Evolutionary conservation across 1,140 invertebrate genomes (phyloP), one percentile per base, ranked within the genome.

Genomic region (Zaprionus africanus): DNA sequence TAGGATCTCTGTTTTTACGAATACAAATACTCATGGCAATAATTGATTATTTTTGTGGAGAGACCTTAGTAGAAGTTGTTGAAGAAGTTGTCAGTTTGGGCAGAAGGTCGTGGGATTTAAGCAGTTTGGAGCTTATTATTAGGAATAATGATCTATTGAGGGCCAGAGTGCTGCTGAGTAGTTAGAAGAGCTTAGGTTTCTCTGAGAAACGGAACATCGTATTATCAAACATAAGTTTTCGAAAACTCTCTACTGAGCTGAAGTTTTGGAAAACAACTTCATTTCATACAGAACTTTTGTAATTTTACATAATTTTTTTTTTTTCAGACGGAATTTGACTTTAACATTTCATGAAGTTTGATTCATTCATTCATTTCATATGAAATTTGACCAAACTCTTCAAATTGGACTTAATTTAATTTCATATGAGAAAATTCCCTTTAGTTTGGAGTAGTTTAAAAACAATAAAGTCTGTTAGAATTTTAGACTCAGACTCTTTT

Each of bases 21-120:
- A 66, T 57, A 54, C 26, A 15, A 7, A 66, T 51, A 66, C 26
- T 34, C 6, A 17, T 41, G n/a, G 36, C 43, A 62, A 28, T 34
- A 75, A 64, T 59, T 71, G 60, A 76, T 71, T 64, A 60, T 70
- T 63, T 57, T 53, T 22, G 17, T 12, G 3, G 11, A 49, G 17
- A 41, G 13, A 41, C 15, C 38, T 46, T 17, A 17, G 7, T 2
- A n/a, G 3, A 46, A 46, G 41, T 46, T 46, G 6, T 46, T 6
- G 7, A 46, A 9, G n/a, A 46, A 17, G n/a, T 17, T 17, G 41
- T 11, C n/a, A 46, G 41, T 7, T 31, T 22, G 22, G n/a, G n/a
- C 2, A 46, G 7, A 17, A 46, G n/a, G 7, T 46, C n/a, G 41
- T 46, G 6, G 41, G 13, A 5, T 15, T 38, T 38, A 38, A 38